phyloP scores from a whole-genome alignment of 2,113 vertebrate species.

The Chloropsis cyanopogon region DNA sequence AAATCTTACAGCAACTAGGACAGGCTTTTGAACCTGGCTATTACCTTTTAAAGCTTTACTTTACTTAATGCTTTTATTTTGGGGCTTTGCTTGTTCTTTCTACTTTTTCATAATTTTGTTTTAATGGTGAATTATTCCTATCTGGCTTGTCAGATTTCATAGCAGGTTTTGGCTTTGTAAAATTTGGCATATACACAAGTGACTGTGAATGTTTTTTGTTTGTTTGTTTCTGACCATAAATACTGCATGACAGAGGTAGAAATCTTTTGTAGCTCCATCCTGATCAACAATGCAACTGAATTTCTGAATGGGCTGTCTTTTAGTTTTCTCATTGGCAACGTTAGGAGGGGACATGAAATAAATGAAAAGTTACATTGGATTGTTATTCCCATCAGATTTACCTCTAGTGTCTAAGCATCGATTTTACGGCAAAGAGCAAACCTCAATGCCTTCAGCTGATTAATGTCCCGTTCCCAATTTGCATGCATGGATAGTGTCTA shows the following conservation, averaged over 20 bases:
- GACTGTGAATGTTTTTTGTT: neutral
- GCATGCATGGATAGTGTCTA: neutral
- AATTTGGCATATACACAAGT: neutral
- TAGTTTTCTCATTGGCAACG: neutral
- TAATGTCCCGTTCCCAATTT: neutral
- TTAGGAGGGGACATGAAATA: neutral
- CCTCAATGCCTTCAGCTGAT: neutral
- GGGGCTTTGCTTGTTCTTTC: neutral
- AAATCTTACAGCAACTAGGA: neutral
- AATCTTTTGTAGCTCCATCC: neutral
- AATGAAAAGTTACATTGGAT: neutral
- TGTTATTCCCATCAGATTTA: conserved; percentile 22
- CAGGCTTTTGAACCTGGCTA: neutral
- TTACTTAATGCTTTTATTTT: neutral
- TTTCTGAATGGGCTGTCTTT: neutral
- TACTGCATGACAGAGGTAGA: neutral
- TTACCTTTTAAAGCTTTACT: neutral
- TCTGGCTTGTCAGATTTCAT: neutral
- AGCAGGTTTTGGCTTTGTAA: neutral
- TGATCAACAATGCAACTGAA: neutral
- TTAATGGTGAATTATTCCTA: neutral
- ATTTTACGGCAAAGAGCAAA: conserved; percentile 6
- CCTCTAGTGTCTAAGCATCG: neutral
- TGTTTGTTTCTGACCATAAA: neutral
- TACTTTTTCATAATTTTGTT: neutral